Evolutionary conservation across 1,140 invertebrate genomes (phyloP), one percentile per base, ranked within the genome.

Genomic region (Holcopasites calliopsidis): DNA sequence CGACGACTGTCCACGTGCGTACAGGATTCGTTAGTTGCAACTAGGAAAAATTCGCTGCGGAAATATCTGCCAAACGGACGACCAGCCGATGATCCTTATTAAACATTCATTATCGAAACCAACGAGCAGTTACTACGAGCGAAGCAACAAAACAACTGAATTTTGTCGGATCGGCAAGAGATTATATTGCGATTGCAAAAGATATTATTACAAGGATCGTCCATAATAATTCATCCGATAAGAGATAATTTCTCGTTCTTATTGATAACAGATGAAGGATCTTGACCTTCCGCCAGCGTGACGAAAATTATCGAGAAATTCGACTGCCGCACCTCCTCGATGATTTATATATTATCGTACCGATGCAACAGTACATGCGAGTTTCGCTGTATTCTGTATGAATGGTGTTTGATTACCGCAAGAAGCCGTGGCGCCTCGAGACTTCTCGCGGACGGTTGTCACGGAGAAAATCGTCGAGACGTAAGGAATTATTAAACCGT

Each of bases 1-100:
- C 65, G 55, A 68, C 61, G n/a, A n/a, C n/a, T n/a, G n/a, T n/a
- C n/a, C n/a, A n/a, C n/a, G n/a, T n/a, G n/a, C n/a, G n/a, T n/a
- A n/a, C n/a, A n/a, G n/a, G 61, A 78, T 79, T 80, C 69, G 54
- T 49, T 47, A 71, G 47, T 31, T 18, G 35, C 35, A 21, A 38
- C 26, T 21, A 38, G 38, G n/a, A 57, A 4, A 61, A 79, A 61
- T 54, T 49, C 54, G 18, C 42, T 16, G 44, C 26, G 40, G 26
- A n/a, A 11, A 57, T 62, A 79, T 78, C 47, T 16, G 10, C 11
- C 60, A 23, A 31, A 13, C 33, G 69, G 69, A 73, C 61, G 28
- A n/a, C 10, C 18, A n/a, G 52, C 52, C 60, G 70, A 40, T 52
- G 60, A 54, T 62, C n/a, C n/a, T n/a, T n/a, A n/a, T n/a, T n/a